Base-by-base conservation (phyloP, 2,113 vertebrate species). In the Toxostoma redivivum region DNA sequence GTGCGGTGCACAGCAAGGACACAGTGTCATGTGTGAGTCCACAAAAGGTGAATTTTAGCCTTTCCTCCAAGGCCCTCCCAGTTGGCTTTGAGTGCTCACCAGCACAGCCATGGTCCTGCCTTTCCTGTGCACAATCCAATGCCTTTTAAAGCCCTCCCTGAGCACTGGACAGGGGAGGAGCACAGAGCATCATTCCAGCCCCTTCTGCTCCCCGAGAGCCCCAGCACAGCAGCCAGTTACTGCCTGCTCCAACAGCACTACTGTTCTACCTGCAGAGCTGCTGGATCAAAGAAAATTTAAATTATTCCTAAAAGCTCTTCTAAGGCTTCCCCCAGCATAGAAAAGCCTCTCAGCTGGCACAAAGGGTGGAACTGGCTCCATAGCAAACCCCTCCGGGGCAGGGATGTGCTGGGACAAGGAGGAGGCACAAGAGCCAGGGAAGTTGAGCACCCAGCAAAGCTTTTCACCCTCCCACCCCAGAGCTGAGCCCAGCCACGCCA, bases 21-120 rank as follows among this genome's bases (percentile, higher is more conserved):
- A 2, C 0, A 0, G 15, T 11, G 15, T 14, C 48, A 8, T 0
- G 4, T 9, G 77, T 5, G 56, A 37, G 28, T 4, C 37, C 37
- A 24, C 28, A 17, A 31, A 76, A 79, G 15, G 44, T 56, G 50
- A 70, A 54, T 74, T 47, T 66, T 0, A 64, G 9, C n/a, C n/a
- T 42, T 60, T 73, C 25, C n/a, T 57, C 53, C 42, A 45, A 27
- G 44, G 60, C 3, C 0, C 7, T 69, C n/a, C 11, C 1, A 1
- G 9, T 23, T 47, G 23, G 19, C 30, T 10, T 35, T 42, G 70
- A 86, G 7, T 3, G 7, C 22, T 5, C 54, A 31, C 31, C 16
- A 53, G 56, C 51, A 74, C 17, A 7, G 21, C 27, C 27, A 20
- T 4, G 11, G 21, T 85, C 14, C 78, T 73, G 50, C 42, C 50